These are phyloP conservation scores for Leptinotarsa texana DNA, from an alignment of 1,140 invertebrate genomes.

Conservation along the genomic window DNA sequence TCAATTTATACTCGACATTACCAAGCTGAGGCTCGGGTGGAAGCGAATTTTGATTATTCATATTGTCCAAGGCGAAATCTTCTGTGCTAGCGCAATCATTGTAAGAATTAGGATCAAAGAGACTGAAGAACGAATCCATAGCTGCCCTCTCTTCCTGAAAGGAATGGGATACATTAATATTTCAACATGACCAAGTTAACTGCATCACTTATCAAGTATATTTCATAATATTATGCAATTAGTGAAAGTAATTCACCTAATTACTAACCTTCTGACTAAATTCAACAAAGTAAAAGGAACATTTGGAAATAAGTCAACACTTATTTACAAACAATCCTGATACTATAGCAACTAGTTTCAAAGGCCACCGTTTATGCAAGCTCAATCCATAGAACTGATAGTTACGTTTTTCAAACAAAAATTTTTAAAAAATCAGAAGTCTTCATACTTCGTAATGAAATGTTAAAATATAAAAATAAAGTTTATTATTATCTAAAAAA, in stretches of 20 bases:
- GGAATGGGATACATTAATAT: not conserved
- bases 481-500: too few relatives aligned
- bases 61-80: slow-evolving; percentile 53
- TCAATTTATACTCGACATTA: slow-evolving; percentile 93
- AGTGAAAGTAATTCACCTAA: slow-evolving; percentile 9
- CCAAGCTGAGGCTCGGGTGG: slow-evolving; percentile 90
- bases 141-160: not conserved
- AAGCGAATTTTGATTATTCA: slow-evolving; percentile 56
- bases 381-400: too few relatives aligned
- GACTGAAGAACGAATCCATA: slow-evolving; percentile 80
- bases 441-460: too few relatives aligned
- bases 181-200: not conserved
- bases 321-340: slow-evolving; percentile 2
- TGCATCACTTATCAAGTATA: slow-evolving; percentile 4
- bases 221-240: not conserved
- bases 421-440: too few relatives aligned
- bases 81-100: slow-evolving; percentile 43
- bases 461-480: too few relatives aligned
- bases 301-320: not conserved
- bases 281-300: slow-evolving; percentile 6
- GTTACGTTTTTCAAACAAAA: too few relatives aligned
- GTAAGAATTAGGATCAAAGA: slow-evolving; percentile 68
- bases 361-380: too few relatives aligned
- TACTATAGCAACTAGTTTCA: too few relatives aligned
- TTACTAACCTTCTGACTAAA: not conserved